Evolutionary conservation across 2,888 invertebrate species (phyloP).

Genomic region (Dryococelus australis): DNA sequence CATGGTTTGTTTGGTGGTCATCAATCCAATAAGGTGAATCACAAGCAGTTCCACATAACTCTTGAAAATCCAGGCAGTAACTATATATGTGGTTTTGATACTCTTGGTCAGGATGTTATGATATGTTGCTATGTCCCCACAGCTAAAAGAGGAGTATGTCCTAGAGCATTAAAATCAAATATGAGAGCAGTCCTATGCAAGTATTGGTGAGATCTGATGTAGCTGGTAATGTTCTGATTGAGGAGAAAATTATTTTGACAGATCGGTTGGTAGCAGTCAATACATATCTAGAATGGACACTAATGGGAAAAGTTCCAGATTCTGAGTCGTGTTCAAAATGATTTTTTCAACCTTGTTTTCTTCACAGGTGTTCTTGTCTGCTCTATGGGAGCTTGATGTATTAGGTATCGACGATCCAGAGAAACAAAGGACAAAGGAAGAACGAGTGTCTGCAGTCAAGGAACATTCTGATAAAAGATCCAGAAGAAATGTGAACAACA

Average conservation of each 20-base stretch:
- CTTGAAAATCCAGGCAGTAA: no score
- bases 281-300: background rate
- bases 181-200: background rate
- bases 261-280: background rate
- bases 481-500: background rate
- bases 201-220: background rate
- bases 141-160: background rate
- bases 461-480: background rate
- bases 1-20: no score
- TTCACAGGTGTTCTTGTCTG: background rate
- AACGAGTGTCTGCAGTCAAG: background rate
- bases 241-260: background rate
- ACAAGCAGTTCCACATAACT: no score
- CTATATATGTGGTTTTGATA: background rate
- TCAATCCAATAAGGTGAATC: no score
- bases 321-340: background rate
- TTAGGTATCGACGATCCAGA: constrained; percentile 5
- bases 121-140: background rate
- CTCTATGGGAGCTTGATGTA: constrained; percentile 12
- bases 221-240: background rate
- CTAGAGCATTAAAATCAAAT: no score
- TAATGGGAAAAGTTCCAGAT: background rate
- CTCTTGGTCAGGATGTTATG: background rate
- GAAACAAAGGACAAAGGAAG: background rate
- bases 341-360: no score